phyloP scores from a whole-genome alignment of 2,113 vertebrate genomes.

The Pholis gunnellus region DNA sequence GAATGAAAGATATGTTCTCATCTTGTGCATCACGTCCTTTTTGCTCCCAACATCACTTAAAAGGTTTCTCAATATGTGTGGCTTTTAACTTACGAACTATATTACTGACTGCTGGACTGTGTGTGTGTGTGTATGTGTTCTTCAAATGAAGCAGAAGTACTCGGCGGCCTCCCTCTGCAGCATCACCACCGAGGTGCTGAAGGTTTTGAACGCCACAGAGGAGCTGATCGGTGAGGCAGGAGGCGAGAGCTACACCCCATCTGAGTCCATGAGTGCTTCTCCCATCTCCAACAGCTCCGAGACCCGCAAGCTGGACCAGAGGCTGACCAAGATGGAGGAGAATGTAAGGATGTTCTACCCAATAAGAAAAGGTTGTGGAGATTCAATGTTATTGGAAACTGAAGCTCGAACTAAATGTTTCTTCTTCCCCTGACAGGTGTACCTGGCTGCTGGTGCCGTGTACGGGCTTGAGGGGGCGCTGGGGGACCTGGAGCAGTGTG shows the following conservation, averaged over 20 bases:
- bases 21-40: neutral
- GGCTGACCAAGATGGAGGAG: conserved; percentile 95
- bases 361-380: neutral
- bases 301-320: conserved; percentile 88
- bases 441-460: conserved; percentile 92
- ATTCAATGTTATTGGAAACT: no score
- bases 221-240: conserved; percentile 92
- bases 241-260: conserved; percentile 79
- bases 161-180: conserved; percentile 98
- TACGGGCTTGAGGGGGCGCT: conserved; percentile 94
- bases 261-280: conserved; percentile 76
- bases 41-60: neutral
- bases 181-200: conserved; percentile 97
- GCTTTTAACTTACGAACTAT: neutral
- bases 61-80: neutral
- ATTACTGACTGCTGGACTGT: neutral
- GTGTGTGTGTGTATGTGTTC: conserved; percentile 16
- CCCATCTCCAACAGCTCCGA: conserved; percentile 85
- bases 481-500: conserved; percentile 89
- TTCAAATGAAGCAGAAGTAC: conserved; percentile 89
- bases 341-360: conserved; percentile 83
- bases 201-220: conserved; percentile 96
- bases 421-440: conserved; percentile 85
- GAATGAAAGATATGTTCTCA: conserved; percentile 8
- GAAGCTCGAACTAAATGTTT: neutral